phyloP scores from a whole-genome alignment of 2,113 vertebrate species.

The Zapus hudsonius region DNA sequence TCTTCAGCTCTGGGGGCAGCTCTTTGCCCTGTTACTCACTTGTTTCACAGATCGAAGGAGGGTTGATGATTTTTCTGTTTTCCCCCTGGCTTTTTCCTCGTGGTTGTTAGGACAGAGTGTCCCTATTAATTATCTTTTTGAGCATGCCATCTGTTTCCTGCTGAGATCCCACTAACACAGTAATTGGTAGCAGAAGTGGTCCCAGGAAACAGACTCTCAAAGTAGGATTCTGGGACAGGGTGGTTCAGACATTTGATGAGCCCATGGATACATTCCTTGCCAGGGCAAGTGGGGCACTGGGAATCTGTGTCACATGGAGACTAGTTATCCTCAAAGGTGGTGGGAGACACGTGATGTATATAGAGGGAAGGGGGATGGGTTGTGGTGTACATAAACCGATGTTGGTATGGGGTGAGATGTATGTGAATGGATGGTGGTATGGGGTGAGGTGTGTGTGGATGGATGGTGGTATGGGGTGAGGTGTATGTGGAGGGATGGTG shows the following conservation, averaged over 20 bases:
- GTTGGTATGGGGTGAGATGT: neutral
- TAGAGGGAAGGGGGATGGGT: too few species aligned
- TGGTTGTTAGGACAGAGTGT: neutral
- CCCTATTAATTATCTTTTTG: slow-evolving; percentile 22
- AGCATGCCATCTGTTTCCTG: neutral
- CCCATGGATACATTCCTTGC: neutral
- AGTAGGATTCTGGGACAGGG: neutral
- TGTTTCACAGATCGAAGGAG: neutral
- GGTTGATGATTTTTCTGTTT: neutral
- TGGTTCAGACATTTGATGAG: neutral
- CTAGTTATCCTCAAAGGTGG: neutral
- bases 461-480: too few species aligned
- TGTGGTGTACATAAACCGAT: too few species aligned
- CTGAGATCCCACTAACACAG: neutral
- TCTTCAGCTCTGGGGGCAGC: neutral
- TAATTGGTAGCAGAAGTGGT: slow-evolving; percentile 1
- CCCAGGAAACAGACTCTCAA: neutral
- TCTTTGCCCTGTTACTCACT: neutral
- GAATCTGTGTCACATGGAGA: neutral
- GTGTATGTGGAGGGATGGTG: too few species aligned
- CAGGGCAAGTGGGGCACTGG: neutral
- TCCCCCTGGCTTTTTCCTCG: neutral
- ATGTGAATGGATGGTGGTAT: neutral
- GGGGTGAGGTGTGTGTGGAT: too few species aligned
- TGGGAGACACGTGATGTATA: neutral